Conservation (phyloP, 2,797 vertebrate species). For the Neostethus bicornis region DNA sequence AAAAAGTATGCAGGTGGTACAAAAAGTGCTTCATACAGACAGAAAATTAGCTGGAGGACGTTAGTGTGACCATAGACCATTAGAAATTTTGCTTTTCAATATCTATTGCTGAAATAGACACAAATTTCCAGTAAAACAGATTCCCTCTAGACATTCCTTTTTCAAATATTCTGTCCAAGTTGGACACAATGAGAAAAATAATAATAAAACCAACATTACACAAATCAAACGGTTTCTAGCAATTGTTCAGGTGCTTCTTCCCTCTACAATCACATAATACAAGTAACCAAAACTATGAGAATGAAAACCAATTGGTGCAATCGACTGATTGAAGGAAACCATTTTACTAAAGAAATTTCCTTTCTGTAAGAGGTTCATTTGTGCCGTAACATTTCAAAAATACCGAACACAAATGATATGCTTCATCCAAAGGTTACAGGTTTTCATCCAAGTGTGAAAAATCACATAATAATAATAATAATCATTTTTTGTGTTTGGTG, state of each 20-base stretch:
- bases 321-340: slow-evolving; percentile 20
- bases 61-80: slow-evolving; percentile 12
- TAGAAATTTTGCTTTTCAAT: slow-evolving; percentile 34
- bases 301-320: slow-evolving; percentile 6
- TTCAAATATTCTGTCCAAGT: fast-evolving
- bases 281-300: slow-evolving; percentile 3
- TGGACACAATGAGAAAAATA: background rate
- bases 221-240: too few relatives aligned
- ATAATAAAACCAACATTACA: too few relatives aligned
- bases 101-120: slow-evolving; percentile 48
- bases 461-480: slow-evolving; percentile 4
- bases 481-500: slow-evolving; percentile 10
- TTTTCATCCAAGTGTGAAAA: slow-evolving; percentile 16
- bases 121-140: slow-evolving; percentile 18
- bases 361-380: slow-evolving; percentile 32
- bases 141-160: background rate
- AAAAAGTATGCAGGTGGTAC: slow-evolving; percentile 4
- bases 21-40: slow-evolving; percentile 27
- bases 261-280: slow-evolving; percentile 34
- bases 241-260: slow-evolving; percentile 21
- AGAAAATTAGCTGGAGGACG: slow-evolving; percentile 38
- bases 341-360: slow-evolving; percentile 38
- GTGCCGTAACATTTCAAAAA: slow-evolving; percentile 21
- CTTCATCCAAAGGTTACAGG: background rate
- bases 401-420: slow-evolving; percentile 3